Base-by-base conservation (phyloP, 2,888 invertebrate genomes). In the Choreutis nemorana region DNA sequence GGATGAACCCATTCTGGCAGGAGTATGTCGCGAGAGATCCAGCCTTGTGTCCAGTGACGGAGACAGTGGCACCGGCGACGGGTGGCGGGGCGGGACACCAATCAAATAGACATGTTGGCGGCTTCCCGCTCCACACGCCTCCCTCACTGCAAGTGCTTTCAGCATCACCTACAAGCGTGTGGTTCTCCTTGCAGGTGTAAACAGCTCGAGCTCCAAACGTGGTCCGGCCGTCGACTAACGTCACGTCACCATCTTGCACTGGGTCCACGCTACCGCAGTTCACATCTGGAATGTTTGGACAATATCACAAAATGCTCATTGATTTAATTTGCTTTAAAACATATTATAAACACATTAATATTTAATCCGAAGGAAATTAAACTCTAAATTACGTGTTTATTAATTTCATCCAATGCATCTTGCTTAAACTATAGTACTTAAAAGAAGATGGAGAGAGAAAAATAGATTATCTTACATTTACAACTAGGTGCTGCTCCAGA, bases 391-490 rank as follows among this genome's bases (percentile, higher is more conserved):
- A 18, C 8, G 5, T 18, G 18, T 8, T 18, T 18, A 18, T 6
- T 5, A 18, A 18, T n/a, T n/a, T n/a, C n/a, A n/a, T n/a, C n/a
- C n/a, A n/a, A n/a, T n/a, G n/a, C n/a, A n/a, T n/a, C n/a, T n/a
- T n/a, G n/a, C n/a, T n/a, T n/a, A n/a, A n/a, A n/a, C n/a, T n/a
- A n/a, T n/a, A n/a, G n/a, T n/a, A n/a, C n/a, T n/a, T n/a, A n/a
- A n/a, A n/a, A n/a, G n/a, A n/a, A n/a, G n/a, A n/a, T n/a, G n/a
- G n/a, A n/a, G n/a, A n/a, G n/a, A n/a, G n/a, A n/a, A n/a, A n/a
- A n/a, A n/a, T n/a, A n/a, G n/a, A n/a, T n/a, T n/a, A n/a, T n/a
- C 86, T 84, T 80, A 94, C 94, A 94, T 86, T 90, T 90, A 62
- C 94, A 95, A 31, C 85, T 83, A 1, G 94, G 94, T 1, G 94